Base-by-base conservation (phyloP, 1,140 invertebrate species). In the Agraylea sexmaculata region DNA sequence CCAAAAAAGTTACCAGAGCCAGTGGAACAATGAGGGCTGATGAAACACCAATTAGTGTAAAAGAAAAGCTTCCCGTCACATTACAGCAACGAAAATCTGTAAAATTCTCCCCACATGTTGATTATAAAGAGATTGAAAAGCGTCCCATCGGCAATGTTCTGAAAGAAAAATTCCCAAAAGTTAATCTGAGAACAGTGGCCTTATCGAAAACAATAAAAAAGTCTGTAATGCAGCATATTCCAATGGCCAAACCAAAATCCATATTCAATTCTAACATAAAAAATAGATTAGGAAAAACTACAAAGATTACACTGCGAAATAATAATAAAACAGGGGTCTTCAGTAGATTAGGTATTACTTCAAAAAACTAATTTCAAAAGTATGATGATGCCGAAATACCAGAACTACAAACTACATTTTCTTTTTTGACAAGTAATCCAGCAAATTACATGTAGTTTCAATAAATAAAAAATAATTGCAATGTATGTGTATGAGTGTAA, bases 111-210 rank as follows among this genome's bases (percentile, higher is more conserved):
- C 62, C 55, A 37, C 55, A 55, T 11, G 52, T 68, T 2, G 54
- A 68, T 29, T 66, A 62, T 42, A 66, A 65, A 53, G 61, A 64
- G 51, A 68, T 68, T 33, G 63, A 66, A 42, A 49, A 44, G 15
- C 11, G 39, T 4, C 15, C 16, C 36, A 8, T 12, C 12, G 7
- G 27, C 7, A 37, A 27, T n/a, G 27, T 27, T 13, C 8, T 40
- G 4, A n/a, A 29, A 1, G 13, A 18, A 5, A 31, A 38, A 1
- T 8, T 16, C 8, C 31, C 38, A 3, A 20, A 36, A 15, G 22
- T 35, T 16, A 20, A 33, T 27, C 13, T 38, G 6, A 37, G 40
- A 30, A 42, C 37, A 20, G 38, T 43, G 3, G 31, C 37, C 12
- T 11, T 47, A 29, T 31, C 27, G 29, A 30, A 47, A 18, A 29